Base-by-base conservation (phyloP, 2,888 invertebrate genomes). In the Drosophila flavopinicola region DNA sequence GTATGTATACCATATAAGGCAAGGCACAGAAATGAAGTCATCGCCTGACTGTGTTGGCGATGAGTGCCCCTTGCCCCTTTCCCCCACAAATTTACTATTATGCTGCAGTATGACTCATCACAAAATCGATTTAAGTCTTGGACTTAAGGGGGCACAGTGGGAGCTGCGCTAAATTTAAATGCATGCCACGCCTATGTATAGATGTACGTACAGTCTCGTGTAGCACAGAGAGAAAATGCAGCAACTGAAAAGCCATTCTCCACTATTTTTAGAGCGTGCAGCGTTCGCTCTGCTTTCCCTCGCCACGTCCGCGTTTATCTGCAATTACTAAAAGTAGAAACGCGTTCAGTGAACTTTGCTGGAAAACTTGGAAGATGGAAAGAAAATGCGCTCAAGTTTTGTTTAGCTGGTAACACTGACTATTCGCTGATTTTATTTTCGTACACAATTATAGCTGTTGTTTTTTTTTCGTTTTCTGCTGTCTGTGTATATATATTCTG, bases 51-150 rank as follows among this genome's bases (percentile, higher is more conserved):
- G 60, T 17, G 54, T 44, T 52, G 45, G 48, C 39, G 37, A n/a
- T 32, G 48, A 27, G n/a, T 3, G 11, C 7, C n/a, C 25, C 60
- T 35, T 17, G 13, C 30, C 20, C 20, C 20, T 4, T 20, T 20
- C 20, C 20, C 20, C 20, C 2, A 2, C 4, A 3, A 20, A 4
- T 9, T 1, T n/a, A 7, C 6, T 48, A 29, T 65, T 71, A 60
- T 78, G 70, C 70, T 74, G 59, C 60, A 52, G 48, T 24, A 65
- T 78, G 78, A 85, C 71, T 85, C 78, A 78, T 82, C 71, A 52
- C 25, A 37, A 32, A 64, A 78, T 47, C 41, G 51, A 74, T 57
- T 70, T 57, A 37, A 20, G 52, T 32, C 23, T 57, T 29, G 6
- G 11, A 4, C 15, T 24, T 6, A 7, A 32, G n/a, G 38, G 29